Base-by-base conservation (phyloP, 2,113 vertebrate genomes). In the Chlorocebus sabaeus region DNA sequence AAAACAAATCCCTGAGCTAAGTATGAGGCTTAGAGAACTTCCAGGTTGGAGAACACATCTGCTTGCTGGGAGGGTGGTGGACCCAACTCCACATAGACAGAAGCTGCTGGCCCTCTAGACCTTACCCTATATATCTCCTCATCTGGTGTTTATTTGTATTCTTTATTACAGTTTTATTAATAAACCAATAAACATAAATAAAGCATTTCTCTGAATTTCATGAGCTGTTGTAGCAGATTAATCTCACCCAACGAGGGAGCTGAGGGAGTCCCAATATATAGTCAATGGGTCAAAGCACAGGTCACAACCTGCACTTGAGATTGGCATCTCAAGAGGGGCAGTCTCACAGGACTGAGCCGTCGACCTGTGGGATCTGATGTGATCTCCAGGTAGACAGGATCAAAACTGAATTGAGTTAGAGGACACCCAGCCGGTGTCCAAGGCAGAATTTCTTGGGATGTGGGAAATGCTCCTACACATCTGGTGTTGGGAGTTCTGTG, bases 251-350 rank as follows among this genome's bases (percentile, higher is more conserved):
- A 38, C 17, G 12, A 75, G 50, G 35, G 4, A 11, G 23, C 50
- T 1, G 1, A 25, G n/a, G 32, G 35, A 61, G 3, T 30, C 57
- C 20, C 6, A 20, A 8, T 2, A 3, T 17, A 17, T 11, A 59
- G 80, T 32, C 4, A 3, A 18, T 22, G 20, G 38, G 22, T 73
- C 27, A 40, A 48, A 38, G 50, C 38, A 48, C 8, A 27, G 50
- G 32, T 23, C 50, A 45, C 27, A 25, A 45, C 75, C 43, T 52
- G 57, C 8, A 35, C 43, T 43, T 82, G 20, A 25, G 8, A 32
- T 8, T 35, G 90, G 11, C 78, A 68, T 2, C 59, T 67, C 8
- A 16, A 8, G 9, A 48, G 48, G 78, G 4, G 18, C 64, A 16
- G n/a, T 14, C 78, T 70, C 5, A 8, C 38, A 12, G n/a, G 78